These are phyloP conservation scores for Thumatha senex DNA, from an alignment of 2,888 invertebrate genomes.

Conservation along the genomic window DNA sequence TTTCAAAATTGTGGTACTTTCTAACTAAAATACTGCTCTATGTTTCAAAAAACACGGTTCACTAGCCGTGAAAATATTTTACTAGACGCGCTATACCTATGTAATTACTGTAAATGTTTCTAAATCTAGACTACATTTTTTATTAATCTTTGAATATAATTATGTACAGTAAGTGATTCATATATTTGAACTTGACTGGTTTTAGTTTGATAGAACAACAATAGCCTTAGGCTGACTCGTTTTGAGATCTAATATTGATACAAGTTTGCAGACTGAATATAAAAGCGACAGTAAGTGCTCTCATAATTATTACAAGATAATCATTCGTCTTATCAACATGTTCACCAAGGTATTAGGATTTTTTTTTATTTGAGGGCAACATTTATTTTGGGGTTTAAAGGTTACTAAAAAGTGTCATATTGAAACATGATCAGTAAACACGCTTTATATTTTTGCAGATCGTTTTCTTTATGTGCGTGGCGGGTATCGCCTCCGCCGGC, in stretches of 20 bases:
- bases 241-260: slow-evolving; percentile 52
- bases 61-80: too few species aligned
- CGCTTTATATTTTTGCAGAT: slow-evolving; percentile 53
- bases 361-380: too few species aligned
- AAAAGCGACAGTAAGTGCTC: slow-evolving; percentile 67
- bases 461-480: slow-evolving; percentile 81
- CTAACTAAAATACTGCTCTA: too few species aligned
- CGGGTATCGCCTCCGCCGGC: slow-evolving; percentile 85
- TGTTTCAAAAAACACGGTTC: too few species aligned
- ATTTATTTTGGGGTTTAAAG: too few species aligned
- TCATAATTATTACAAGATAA: slow-evolving; percentile 65
- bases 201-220: slow-evolving; percentile 24
- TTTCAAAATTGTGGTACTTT: too few species aligned
- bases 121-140: too few species aligned
- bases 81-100: too few species aligned
- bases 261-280: slow-evolving; percentile 63
- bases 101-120: too few species aligned
- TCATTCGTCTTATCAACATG: slow-evolving; percentile 69
- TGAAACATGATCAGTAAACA: neutral
- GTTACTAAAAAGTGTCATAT: neutral
- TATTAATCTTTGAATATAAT: too few species aligned
- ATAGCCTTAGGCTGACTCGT: slow-evolving; percentile 31
- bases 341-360: slow-evolving; percentile 62
- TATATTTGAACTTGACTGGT: slow-evolving; percentile 14
- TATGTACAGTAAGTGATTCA: slow-evolving; percentile 15